phyloP scores from a whole-genome alignment of 2,113 vertebrate genomes.

The Osmerus mordax region DNA sequence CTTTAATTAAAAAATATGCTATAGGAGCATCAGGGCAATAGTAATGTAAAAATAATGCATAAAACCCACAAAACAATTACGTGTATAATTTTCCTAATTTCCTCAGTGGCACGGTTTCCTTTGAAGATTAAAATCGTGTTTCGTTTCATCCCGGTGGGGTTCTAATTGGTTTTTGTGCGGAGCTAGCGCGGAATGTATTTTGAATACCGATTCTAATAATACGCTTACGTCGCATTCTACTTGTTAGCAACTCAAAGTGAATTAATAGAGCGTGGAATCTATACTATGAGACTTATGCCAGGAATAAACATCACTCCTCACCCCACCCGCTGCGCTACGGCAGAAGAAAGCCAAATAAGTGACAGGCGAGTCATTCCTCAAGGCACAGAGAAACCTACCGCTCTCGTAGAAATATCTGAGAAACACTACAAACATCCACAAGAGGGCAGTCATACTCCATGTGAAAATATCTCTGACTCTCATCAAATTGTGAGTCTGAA shows the following conservation, averaged over 20 bases:
- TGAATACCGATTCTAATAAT: constrained; percentile 69
- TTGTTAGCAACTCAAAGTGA: constrained; percentile 61
- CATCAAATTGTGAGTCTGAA: neutral
- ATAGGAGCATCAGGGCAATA: constrained; percentile 61
- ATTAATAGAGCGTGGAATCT: constrained; percentile 70
- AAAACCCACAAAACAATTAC: constrained; percentile 71
- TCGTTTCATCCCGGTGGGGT: constrained; percentile 70
- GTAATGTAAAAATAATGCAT: constrained; percentile 67
- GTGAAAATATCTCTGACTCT: neutral
- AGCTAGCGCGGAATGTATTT: constrained; percentile 60
- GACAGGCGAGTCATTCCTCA: constrained; percentile 41
- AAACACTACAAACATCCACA: constrained; percentile 52
- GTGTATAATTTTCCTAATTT: constrained; percentile 72
- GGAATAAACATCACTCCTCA: constrained; percentile 49
- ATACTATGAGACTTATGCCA: constrained; percentile 43
- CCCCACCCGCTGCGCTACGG: constrained; percentile 35
- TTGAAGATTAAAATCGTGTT: constrained; percentile 75
- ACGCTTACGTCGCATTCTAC: constrained; percentile 63
- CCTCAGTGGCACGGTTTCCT: constrained; percentile 62
- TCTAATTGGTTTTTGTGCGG: constrained; percentile 73
- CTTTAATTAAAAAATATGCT: constrained; percentile 69
- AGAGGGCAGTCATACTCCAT: constrained; percentile 57
- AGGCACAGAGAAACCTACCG: constrained; percentile 21
- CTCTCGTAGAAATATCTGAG: neutral
- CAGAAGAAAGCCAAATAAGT: constrained; percentile 57